Percentiles rank a stretch among this genome's conserved stretches.
phyloP scores from a whole-genome alignment of 2,888 invertebrate species.

The Tachina grossa region DNA sequence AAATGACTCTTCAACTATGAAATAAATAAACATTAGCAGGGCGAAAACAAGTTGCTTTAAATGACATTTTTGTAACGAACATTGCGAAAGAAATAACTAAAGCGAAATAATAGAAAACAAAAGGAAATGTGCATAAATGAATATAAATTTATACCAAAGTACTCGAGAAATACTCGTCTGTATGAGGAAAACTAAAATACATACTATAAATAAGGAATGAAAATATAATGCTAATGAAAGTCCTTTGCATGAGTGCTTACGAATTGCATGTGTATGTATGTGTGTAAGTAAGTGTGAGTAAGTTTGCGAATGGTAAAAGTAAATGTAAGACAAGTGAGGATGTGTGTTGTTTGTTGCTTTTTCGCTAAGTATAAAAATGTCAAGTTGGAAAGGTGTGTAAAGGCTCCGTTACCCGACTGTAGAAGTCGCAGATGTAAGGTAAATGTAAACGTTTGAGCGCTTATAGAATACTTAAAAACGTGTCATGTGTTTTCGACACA shows the following conservation, averaged over 20 bases:
- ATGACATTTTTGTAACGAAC: slow-evolving; percentile 17
- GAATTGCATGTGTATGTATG: neutral
- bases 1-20: slow-evolving; percentile 28
- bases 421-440: too few relatives aligned
- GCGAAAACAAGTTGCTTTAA: slow-evolving; percentile 11
- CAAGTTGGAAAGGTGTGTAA: slow-evolving; percentile 6
- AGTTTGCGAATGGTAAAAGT: slow-evolving; percentile 8
- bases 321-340: neutral
- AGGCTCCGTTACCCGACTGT: too few relatives aligned
- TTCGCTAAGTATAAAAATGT: neutral
- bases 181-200: neutral
- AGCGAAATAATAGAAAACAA: slow-evolving; percentile 22
- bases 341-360: neutral
- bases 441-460: too few relatives aligned
- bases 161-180: neutral
- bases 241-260: neutral
- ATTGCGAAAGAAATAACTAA: slow-evolving; percentile 26
- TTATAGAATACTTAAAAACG: too few relatives aligned
- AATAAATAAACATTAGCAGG: slow-evolving; percentile 10
- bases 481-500: too few relatives aligned
- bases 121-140: slow-evolving; percentile 15
- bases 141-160: slow-evolving; percentile 1
- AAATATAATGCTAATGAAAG: slow-evolving; percentile 8
- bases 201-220: neutral
- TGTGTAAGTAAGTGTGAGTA: neutral